phyloP scores from a whole-genome alignment of 1,140 invertebrate species.

The Tetragonula clypearis region DNA sequence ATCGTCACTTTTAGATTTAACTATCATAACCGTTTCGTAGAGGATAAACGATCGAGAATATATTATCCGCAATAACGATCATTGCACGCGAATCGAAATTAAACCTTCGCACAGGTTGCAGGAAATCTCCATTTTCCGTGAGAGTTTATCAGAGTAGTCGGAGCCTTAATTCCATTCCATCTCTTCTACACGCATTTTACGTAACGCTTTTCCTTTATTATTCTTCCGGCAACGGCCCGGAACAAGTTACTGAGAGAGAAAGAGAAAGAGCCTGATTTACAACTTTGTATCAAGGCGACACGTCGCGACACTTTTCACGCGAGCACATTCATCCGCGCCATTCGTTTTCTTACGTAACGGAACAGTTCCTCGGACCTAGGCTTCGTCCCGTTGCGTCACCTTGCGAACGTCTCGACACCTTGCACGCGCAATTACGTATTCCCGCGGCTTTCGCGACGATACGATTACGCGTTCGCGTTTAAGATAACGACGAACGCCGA shows the following conservation, averaged over 20 bases:
- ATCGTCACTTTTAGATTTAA: too few relatives aligned
- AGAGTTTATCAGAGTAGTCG: too few relatives aligned
- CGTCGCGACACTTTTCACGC: not conserved
- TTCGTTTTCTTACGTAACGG: conserved; percentile 3
- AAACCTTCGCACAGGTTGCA: not conserved
- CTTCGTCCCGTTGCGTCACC: conserved; percentile 10
- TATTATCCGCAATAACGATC: too few relatives aligned
- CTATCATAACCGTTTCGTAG: too few relatives aligned
- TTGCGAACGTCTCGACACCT: not conserved
- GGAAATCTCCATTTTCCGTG: not conserved
- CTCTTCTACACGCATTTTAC: not conserved
- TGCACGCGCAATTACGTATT: conserved; percentile 25
- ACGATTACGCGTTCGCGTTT: conserved; percentile 4
- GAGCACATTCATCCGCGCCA: too few relatives aligned
- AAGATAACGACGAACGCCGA: not conserved
- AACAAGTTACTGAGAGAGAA: not conserved
- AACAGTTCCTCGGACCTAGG: not conserved
- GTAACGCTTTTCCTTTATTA: not conserved
- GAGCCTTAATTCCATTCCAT: too few relatives aligned
- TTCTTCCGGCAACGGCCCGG: not conserved
- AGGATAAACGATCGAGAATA: too few relatives aligned
- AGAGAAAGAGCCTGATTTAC: not conserved
- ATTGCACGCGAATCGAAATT: too few relatives aligned
- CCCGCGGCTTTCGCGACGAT: not conserved
- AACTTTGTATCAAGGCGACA: not conserved